These are phyloP conservation scores for Pecten maximus DNA, from an alignment of 2,888 invertebrate genomes.

Conservation along the genomic window DNA sequence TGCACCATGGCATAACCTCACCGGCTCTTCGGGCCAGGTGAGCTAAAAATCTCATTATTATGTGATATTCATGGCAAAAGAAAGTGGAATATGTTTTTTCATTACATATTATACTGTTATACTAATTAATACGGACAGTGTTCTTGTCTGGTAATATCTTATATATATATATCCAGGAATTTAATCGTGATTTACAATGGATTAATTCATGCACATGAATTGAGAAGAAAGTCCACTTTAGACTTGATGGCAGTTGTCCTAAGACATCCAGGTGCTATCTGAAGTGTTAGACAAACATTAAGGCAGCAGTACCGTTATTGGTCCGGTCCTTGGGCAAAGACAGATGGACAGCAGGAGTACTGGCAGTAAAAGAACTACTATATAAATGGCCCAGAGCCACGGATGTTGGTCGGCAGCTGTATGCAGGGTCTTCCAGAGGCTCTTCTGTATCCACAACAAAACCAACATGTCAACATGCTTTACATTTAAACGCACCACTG, in stretches of 20 bases:
- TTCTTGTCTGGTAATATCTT: too few relatives aligned
- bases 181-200: too few relatives aligned
- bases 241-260: neutral
- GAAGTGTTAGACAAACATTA: neutral
- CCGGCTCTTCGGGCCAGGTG: too few relatives aligned
- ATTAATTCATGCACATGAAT: too few relatives aligned
- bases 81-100: too few relatives aligned
- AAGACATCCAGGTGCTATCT: neutral
- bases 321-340: slow-evolving; percentile 86
- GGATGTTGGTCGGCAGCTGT: slow-evolving; percentile 92
- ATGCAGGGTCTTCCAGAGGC: slow-evolving; percentile 87
- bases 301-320: slow-evolving; percentile 74
- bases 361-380: slow-evolving; percentile 90
- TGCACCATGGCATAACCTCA: too few relatives aligned
- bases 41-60: too few relatives aligned
- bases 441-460: slow-evolving; percentile 86
- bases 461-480: slow-evolving; percentile 42
- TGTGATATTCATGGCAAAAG: too few relatives aligned
- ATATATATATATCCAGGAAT: too few relatives aligned
- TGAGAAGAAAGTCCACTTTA: too few relatives aligned
- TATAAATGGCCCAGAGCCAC: slow-evolving; percentile 94
- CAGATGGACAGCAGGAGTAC: slow-evolving; percentile 91
- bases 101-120: too few relatives aligned
- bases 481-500: neutral
- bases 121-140: too few relatives aligned